Conservation (phyloP, 1,140 invertebrate genomes). For the Hylaeus volcanicus region DNA sequence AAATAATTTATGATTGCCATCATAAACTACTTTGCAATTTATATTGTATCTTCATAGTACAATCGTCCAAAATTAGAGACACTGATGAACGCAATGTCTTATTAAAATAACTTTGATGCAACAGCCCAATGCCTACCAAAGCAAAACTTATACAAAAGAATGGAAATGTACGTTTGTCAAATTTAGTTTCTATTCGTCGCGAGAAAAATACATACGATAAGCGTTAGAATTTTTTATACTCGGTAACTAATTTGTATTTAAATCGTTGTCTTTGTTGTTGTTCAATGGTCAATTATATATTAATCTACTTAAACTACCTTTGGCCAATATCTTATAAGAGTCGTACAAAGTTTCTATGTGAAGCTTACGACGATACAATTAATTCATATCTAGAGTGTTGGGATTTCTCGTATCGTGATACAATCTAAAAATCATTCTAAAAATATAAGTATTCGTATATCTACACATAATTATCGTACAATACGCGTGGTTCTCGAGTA, state of each 20-base stretch:
- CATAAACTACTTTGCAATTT: slow-evolving; percentile 39
- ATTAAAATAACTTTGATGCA: slow-evolving; percentile 39
- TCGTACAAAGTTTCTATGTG: slow-evolving; percentile 22
- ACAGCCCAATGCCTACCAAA: slow-evolving; percentile 56
- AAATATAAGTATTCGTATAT: slow-evolving; percentile 46
- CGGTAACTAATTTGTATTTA: slow-evolving; percentile 42
- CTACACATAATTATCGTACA: slow-evolving; percentile 18
- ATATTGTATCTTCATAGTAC: slow-evolving; percentile 38
- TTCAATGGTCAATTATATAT: slow-evolving; percentile 13
- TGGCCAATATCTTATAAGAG: slow-evolving; percentile 21
- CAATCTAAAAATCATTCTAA: slow-evolving; percentile 47
- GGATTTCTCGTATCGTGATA: slow-evolving; percentile 4
- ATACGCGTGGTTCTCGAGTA: not conserved
- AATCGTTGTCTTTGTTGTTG: slow-evolving; percentile 50
- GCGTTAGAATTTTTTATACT: slow-evolving; percentile 7
- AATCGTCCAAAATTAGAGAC: slow-evolving; percentile 61
- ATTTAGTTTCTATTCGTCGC: not conserved
- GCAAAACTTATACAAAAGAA: slow-evolving; percentile 56
- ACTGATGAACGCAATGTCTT: slow-evolving; percentile 60
- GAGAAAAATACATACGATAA: slow-evolving; percentile 29
- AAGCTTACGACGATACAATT: slow-evolving; percentile 24
- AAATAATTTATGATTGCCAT: slow-evolving; percentile 52
- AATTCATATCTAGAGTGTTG: slow-evolving; percentile 8
- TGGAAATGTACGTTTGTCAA: not conserved
- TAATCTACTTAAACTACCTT: slow-evolving; percentile 41